Conservation (phyloP, 1,140 invertebrate species). For the Hormaphis cornu region DNA sequence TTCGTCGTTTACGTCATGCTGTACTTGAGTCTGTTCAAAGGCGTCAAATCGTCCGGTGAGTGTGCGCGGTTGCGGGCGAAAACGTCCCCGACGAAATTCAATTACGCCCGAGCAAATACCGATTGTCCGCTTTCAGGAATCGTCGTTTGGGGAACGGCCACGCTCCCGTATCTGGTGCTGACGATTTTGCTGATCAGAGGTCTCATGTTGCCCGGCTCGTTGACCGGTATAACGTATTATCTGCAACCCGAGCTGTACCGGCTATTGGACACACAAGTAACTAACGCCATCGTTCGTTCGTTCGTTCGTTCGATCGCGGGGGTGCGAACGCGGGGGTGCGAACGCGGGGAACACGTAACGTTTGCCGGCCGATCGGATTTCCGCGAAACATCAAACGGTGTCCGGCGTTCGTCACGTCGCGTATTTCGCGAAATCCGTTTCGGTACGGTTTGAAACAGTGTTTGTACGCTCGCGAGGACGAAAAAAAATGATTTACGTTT, state of each 20-base stretch:
- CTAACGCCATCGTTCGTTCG: constrained; percentile 12
- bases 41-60: constrained; percentile 78
- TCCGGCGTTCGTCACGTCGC: too few species aligned
- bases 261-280: constrained; percentile 58
- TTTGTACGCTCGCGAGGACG: too few species aligned
- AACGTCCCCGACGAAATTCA: too few species aligned
- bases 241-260: constrained; percentile 67
- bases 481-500: too few species aligned
- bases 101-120: too few species aligned
- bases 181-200: constrained; percentile 61
- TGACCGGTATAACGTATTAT: constrained; percentile 74
- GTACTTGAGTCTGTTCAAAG: constrained; percentile 73
- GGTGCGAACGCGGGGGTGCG: too few species aligned
- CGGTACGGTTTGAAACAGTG: too few species aligned
- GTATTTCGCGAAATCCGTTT: too few species aligned
- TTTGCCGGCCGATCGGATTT: too few species aligned
- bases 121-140: constrained; percentile 52
- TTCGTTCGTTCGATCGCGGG: background rate
- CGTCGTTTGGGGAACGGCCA: constrained; percentile 73
- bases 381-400: too few species aligned
- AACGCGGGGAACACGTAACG: too few species aligned
- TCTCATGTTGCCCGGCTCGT: constrained; percentile 64
- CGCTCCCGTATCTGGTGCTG: constrained; percentile 67
- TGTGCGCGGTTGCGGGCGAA: too few species aligned
- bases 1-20: constrained; percentile 63